Evolutionary conservation across 2,797 vertebrate species (phyloP), one percentile per base, ranked within the genome.

Genomic region (Mus spretus): DNA sequence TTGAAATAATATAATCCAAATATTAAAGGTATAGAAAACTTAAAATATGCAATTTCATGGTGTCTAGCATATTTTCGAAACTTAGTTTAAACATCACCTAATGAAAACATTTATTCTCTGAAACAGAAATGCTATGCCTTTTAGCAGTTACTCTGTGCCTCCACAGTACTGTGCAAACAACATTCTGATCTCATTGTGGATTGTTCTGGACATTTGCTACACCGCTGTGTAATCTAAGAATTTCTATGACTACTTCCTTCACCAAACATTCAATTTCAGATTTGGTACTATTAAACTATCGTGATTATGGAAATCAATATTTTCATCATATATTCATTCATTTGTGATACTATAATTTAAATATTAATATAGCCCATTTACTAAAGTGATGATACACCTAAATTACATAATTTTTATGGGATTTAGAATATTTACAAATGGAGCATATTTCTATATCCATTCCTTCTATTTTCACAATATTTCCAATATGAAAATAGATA

Each of bases 91-190:
- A 55, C 47, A 47, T 28, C 85, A n/a, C 47, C 53, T 19, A 82
- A 59, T 57, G 81, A 90, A 95, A 95, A 77, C 0, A 74, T 86
- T 88, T 87, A 94, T 26, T 89, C 79, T 28, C 3, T 6, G 14
- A 24, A 13, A 50, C 88, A 70, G 17, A 91, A 92, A 84, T 10
- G 0, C 4, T 2, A 17, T 53, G 19, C 10, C 0, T 8, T 70
- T n/a, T 65, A 85, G n/a, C 0, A 74, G 0, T 77, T 57, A 44
- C 14, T 74, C 6, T 19, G 4, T 3, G 47, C 47, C 6, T 82
- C 22, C 10, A 2, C 37, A 87, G 10, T 17, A 40, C 15, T 61
- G 57, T 24, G 17, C 10, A 92, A 85, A 70, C 0, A 31, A 20
- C 40, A 47, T 67, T 50, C 53, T 75, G 6, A 59, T 7, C 55